Percentiles rank a stretch among this genome's conserved stretches.
phyloP scores from a whole-genome alignment of 2,113 vertebrate species.

The Nanorana parkeri region DNA sequence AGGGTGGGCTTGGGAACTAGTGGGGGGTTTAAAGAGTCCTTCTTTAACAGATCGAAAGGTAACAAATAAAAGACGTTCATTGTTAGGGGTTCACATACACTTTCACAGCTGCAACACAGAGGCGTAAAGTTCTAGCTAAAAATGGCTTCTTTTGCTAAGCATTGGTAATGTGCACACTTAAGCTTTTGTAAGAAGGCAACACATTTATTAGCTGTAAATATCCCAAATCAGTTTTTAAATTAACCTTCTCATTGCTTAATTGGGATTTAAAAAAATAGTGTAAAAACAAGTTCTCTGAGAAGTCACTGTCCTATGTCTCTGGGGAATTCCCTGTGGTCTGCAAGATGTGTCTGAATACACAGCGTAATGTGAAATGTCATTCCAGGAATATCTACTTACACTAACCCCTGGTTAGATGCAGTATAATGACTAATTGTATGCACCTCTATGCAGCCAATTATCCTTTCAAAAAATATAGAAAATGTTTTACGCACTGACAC shows the following conservation, averaged over 20 bases:
- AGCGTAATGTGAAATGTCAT: slow-evolving; percentile 12
- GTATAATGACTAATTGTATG: slow-evolving; percentile 23
- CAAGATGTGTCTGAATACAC: slow-evolving; percentile 13
- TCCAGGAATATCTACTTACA: slow-evolving; percentile 10
- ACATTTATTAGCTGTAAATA: too few species aligned
- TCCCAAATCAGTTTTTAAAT: not conserved
- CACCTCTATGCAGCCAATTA: slow-evolving; percentile 3
- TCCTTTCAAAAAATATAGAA: not conserved
- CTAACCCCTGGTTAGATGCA: slow-evolving; percentile 12
- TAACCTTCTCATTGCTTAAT: not conserved
- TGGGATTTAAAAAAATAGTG: not conserved
- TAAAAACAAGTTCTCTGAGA: not conserved
- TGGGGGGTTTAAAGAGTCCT: too few species aligned
- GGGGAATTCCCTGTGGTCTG: slow-evolving; percentile 6
- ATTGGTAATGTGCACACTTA: too few species aligned
- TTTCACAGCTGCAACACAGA: too few species aligned
- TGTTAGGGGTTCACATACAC: too few species aligned
- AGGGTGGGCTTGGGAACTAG: too few species aligned
- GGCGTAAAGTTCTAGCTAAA: too few species aligned
- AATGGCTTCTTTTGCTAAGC: too few species aligned
- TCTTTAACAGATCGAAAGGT: too few species aligned
- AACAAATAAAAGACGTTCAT: too few species aligned
- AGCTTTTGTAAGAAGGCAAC: too few species aligned
- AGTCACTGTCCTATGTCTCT: slow-evolving; percentile 5
- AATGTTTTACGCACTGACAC: too few species aligned